Evolutionary conservation across 1,140 invertebrate genomes (phyloP).

Genomic region (Drosophila parabipectinata): DNA sequence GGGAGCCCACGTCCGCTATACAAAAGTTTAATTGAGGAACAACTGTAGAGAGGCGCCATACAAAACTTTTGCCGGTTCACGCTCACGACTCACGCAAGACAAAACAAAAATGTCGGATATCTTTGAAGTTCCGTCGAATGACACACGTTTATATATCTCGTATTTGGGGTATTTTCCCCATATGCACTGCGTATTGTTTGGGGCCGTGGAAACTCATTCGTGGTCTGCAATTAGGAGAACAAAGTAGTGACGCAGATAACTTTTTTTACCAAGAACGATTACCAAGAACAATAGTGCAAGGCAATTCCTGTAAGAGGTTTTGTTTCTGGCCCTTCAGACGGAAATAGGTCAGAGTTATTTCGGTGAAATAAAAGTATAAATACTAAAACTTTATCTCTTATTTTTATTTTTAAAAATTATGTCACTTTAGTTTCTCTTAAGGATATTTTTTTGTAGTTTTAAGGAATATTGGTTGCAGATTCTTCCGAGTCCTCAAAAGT

Average conservation of each 20-base stretch:
- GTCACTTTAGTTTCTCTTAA: neutral
- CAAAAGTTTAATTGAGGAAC: slow-evolving; percentile 76
- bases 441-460: neutral
- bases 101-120: slow-evolving; percentile 74
- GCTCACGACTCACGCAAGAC: slow-evolving; percentile 63
- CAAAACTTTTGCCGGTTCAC: slow-evolving; percentile 52
- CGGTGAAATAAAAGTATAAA: neutral
- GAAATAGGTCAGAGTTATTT: neutral
- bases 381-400: neutral
- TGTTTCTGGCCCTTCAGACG: too few species aligned
- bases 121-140: slow-evolving; percentile 58
- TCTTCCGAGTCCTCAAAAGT: neutral
- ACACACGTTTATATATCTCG: slow-evolving; percentile 14
- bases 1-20: slow-evolving; percentile 14
- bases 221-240: slow-evolving; percentile 51
- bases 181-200: slow-evolving; percentile 41
- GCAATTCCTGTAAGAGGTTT: neutral
- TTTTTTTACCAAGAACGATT: slow-evolving; percentile 26
- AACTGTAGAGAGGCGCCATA: slow-evolving; percentile 72
- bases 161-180: slow-evolving; percentile 11
- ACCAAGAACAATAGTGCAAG: slow-evolving; percentile 24
- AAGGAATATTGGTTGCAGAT: neutral
- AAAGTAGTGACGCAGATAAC: slow-evolving; percentile 18
- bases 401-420: neutral
- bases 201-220: slow-evolving; percentile 58